Conservation (phyloP, 64 coral and sea anemone species). For the Montipora cactus region DNA sequence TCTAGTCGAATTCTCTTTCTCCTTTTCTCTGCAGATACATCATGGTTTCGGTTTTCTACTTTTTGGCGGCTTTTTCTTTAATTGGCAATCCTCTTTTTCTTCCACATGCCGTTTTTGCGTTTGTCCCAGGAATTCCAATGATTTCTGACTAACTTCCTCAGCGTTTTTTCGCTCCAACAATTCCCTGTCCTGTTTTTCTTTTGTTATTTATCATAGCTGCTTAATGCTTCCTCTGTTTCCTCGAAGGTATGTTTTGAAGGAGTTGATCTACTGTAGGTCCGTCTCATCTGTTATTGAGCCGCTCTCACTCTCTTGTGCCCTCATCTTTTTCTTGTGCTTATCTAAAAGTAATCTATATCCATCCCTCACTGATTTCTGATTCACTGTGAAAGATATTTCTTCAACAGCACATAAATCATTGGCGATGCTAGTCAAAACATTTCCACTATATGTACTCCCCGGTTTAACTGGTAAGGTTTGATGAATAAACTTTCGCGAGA, state of each 20-base stretch:
- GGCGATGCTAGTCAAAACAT: slow-evolving; percentile 42
- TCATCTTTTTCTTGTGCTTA: slow-evolving; percentile 48
- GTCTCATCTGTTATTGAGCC: slow-evolving; percentile 30
- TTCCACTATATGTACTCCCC: slow-evolving; percentile 25
- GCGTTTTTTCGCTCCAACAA: slow-evolving; percentile 39
- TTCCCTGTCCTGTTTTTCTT: slow-evolving; percentile 59
- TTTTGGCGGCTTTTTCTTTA: not conserved
- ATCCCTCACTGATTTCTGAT: slow-evolving; percentile 59
- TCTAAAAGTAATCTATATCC: slow-evolving; percentile 47
- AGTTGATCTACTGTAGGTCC: slow-evolving; percentile 17
- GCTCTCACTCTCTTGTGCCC: slow-evolving; percentile 14
- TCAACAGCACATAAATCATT: slow-evolving; percentile 50
- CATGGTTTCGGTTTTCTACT: not conserved
- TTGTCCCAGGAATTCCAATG: slow-evolving; percentile 40
- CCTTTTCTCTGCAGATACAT: not conserved
- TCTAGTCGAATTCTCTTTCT: not conserved
- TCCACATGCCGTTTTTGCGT: slow-evolving; percentile 29
- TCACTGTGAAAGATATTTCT: slow-evolving; percentile 36
- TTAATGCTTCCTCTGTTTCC: slow-evolving; percentile 17
- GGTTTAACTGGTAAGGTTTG: slow-evolving; percentile 44
- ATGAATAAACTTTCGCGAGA: slow-evolving; percentile 39
- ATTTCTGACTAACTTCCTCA: slow-evolving; percentile 40
- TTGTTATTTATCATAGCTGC: slow-evolving; percentile 23
- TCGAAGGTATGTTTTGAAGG: slow-evolving; percentile 31
- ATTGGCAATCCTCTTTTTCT: not conserved